These are phyloP conservation scores for Euura lappo DNA, from an alignment of 1,140 invertebrate species.

Conservation along the genomic window DNA sequence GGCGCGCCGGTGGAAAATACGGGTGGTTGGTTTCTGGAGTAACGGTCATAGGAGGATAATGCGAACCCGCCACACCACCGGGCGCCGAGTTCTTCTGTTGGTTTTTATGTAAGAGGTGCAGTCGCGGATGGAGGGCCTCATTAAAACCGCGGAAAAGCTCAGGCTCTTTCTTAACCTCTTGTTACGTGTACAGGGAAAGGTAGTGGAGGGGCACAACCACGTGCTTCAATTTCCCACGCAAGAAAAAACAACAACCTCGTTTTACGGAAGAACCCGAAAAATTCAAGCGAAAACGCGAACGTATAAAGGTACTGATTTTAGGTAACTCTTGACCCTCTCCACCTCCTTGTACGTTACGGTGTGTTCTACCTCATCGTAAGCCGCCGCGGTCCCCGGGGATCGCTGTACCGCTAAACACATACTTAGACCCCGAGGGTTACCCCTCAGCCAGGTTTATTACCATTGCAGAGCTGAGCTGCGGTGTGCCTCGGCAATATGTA, in stretches of 20 bases:
- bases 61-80: background rate
- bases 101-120: slow-evolving; percentile 36
- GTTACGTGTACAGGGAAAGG: background rate
- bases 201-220: no score
- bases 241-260: no score
- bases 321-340: background rate
- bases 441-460: slow-evolving; percentile 29
- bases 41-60: slow-evolving; percentile 7
- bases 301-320: background rate
- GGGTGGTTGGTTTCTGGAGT: no score
- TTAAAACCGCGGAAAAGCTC: slow-evolving; percentile 29
- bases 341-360: slow-evolving; percentile 25
- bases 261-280: background rate
- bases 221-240: no score
- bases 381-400: slow-evolving; percentile 35
- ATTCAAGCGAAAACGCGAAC: background rate
- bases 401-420: slow-evolving; percentile 43
- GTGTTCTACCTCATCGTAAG: slow-evolving; percentile 24
- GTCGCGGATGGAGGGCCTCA: slow-evolving; percentile 40
- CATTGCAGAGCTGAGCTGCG: background rate
- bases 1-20: no score
- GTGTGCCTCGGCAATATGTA: no score
- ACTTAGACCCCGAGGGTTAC: slow-evolving; percentile 32
- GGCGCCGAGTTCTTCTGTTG: background rate
- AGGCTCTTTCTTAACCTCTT: background rate